Conservation (phyloP, 2,888 invertebrate species). For the Leptopilina myrica region DNA sequence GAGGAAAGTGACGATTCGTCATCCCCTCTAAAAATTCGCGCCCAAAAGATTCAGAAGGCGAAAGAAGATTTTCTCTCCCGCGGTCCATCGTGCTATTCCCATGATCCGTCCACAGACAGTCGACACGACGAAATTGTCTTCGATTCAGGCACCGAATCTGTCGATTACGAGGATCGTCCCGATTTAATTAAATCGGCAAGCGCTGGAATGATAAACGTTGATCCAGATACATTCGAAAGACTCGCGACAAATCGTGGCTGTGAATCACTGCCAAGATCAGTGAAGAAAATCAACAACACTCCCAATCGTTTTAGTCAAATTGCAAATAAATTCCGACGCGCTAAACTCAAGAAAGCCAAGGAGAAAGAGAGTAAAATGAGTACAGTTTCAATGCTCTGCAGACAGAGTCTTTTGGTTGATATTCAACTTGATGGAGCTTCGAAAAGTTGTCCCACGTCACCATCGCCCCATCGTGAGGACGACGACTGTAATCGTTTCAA, state of each 20-base stretch:
- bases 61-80: conserved; percentile 85
- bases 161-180: conserved; percentile 44
- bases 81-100: conserved; percentile 58
- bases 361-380: conserved; percentile 77
- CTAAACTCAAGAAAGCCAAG: conserved; percentile 77
- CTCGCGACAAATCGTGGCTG: conserved; percentile 75
- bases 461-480: conserved; percentile 51
- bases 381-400: conserved; percentile 84
- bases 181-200: conserved; percentile 85
- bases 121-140: conserved; percentile 35
- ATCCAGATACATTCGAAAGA: conserved; percentile 80
- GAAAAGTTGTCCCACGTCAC: conserved; percentile 58
- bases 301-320: conserved; percentile 70
- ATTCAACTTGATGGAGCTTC: conserved; percentile 66
- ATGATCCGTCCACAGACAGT: conserved; percentile 46
- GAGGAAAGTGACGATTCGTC: conserved; percentile 59
- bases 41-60: conserved; percentile 83
- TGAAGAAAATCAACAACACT: conserved; percentile 57
- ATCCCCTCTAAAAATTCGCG: conserved; percentile 75
- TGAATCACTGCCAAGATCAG: conserved; percentile 78
- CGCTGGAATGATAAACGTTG: conserved; percentile 87
- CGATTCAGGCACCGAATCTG: conserved; percentile 20
- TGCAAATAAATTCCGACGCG: conserved; percentile 81
- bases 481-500: conserved; percentile 47
- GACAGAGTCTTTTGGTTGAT: conserved; percentile 86